These are phyloP conservation scores for Mizuhopecten yessoensis DNA, from an alignment of 1,140 invertebrate genomes.

Conservation along the genomic window DNA sequence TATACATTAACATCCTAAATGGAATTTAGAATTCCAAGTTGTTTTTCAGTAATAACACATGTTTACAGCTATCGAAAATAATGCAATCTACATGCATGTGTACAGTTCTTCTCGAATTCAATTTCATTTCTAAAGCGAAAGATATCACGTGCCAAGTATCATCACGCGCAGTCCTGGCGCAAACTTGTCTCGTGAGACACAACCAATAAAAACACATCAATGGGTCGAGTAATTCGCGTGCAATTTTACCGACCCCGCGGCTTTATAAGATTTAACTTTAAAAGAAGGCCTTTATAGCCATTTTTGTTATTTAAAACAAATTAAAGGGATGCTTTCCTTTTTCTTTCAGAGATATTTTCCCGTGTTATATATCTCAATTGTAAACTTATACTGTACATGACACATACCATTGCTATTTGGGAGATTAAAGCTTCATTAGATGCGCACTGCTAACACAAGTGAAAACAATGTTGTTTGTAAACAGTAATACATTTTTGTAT, in stretches of 20 bases:
- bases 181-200: not conserved
- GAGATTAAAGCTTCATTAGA: too few species aligned
- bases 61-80: not conserved
- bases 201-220: conserved; percentile 10
- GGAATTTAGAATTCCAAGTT: too few species aligned
- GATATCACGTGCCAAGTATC: not conserved
- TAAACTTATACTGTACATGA: too few species aligned
- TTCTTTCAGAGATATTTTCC: not conserved
- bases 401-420: too few species aligned
- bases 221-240: conserved; percentile 21
- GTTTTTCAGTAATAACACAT: not conserved
- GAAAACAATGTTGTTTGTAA: too few species aligned
- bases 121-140: not conserved
- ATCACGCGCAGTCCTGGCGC: conserved; percentile 36
- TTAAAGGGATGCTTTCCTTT: not conserved
- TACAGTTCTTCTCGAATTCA: not conserved
- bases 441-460: too few species aligned
- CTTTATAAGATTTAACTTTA: not conserved
- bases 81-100: not conserved
- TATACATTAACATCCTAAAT: too few species aligned
- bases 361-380: too few species aligned
- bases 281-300: not conserved
- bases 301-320: not conserved
- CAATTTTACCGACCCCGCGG: not conserved
- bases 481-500: too few species aligned